These are phyloP conservation scores for Aleiodes alternator DNA, from an alignment of 2,888 invertebrate species.

Conservation along the genomic window DNA sequence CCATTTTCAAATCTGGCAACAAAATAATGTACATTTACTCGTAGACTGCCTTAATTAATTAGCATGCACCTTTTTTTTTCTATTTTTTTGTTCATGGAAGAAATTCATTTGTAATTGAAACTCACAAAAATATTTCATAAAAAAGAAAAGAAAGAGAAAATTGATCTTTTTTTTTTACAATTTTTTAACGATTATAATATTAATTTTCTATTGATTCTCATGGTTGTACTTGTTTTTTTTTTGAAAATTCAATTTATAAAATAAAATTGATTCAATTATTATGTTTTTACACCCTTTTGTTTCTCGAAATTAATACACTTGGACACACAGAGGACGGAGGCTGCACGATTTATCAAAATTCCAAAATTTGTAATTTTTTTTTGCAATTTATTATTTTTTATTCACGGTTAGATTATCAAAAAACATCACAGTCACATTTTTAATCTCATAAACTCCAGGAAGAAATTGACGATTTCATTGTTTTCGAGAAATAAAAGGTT, in stretches of 20 bases:
- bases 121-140: neutral
- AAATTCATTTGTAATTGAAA: constrained; percentile 5
- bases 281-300: neutral
- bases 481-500: constrained; percentile 28
- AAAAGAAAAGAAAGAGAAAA: neutral
- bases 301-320: constrained; percentile 19
- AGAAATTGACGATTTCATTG: constrained; percentile 27
- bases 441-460: constrained; percentile 46
- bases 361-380: constrained; percentile 9
- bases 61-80: constrained; percentile 47
- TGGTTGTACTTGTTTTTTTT: neutral
- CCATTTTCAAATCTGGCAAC: constrained; percentile 63
- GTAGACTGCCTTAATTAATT: constrained; percentile 39
- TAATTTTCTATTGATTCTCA: no score
- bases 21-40: constrained; percentile 65
- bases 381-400: constrained; percentile 22
- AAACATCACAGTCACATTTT: constrained; percentile 69
- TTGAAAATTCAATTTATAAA: neutral
- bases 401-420: constrained; percentile 66
- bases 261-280: constrained; percentile 5
- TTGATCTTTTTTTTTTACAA: neutral
- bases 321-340: constrained; percentile 24
- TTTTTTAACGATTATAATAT: neutral
- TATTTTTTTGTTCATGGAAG: constrained; percentile 39
- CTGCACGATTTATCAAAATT: constrained; percentile 30